Evolutionary conservation across 2,113 vertebrate genomes (phyloP).

Genomic region (Sylvicapra grimmia): DNA sequence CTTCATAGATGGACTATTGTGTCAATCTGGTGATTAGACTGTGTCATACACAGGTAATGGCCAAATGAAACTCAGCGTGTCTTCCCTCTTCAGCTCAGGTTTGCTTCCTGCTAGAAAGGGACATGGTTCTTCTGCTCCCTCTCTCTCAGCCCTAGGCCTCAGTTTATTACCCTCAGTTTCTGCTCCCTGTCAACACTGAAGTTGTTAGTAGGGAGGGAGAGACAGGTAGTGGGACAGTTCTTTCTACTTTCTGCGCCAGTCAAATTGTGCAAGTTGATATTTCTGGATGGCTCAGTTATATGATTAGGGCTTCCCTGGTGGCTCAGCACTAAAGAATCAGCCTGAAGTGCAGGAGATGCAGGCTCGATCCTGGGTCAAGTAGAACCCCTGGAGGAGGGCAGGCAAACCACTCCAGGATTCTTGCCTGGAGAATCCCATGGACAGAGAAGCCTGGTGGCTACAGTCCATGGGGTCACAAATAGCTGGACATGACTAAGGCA

Average conservation of each 20-base stretch:
- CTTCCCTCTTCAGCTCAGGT: background rate
- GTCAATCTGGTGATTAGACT: background rate
- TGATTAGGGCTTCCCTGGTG: background rate
- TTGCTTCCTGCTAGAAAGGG: background rate
- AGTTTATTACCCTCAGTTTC: background rate
- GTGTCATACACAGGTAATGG: background rate
- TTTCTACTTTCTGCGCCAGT: background rate
- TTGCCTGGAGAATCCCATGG: background rate
- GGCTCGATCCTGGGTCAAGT: background rate
- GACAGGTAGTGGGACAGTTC: background rate
- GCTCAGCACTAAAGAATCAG: background rate
- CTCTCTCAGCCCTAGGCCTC: background rate
- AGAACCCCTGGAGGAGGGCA: background rate
- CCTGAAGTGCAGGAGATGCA: background rate
- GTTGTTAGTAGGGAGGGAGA: background rate
- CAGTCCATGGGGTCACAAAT: background rate
- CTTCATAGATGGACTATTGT: background rate
- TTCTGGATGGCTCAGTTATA: background rate
- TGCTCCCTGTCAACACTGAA: background rate
- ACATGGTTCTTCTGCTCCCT: background rate
- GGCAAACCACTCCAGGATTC: background rate
- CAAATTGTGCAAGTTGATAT: background rate
- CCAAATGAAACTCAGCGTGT: background rate
- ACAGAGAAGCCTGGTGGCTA: background rate
- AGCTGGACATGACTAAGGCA: background rate